Conservation (phyloP, 2,797 vertebrate species). For the Avahi laniger region DNA sequence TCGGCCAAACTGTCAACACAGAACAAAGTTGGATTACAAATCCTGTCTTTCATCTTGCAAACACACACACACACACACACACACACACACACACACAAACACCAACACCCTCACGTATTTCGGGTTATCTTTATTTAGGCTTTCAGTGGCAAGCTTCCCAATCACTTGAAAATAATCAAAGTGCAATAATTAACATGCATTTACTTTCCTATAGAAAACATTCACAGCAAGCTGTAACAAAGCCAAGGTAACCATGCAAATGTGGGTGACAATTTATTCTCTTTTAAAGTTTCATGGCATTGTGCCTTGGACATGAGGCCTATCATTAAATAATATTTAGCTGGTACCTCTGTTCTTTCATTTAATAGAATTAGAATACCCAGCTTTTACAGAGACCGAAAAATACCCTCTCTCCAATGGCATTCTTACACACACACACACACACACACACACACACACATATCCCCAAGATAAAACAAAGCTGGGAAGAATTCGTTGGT, state of each 20-base stretch:
- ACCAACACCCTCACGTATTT: background rate
- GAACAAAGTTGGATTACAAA: conserved; percentile 75
- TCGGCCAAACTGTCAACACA: conserved; percentile 80
- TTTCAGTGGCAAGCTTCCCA: conserved; percentile 81
- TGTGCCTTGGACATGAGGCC: conserved; percentile 67
- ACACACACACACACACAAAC: background rate
- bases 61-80: too few relatives aligned
- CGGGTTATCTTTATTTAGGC: conserved; percentile 79
- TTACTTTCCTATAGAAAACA: conserved; percentile 78
- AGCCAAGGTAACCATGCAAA: conserved; percentile 80
- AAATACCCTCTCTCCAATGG: background rate
- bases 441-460: background rate
- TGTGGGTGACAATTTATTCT: conserved; percentile 75
- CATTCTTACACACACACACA: background rate
- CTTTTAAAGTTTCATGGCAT: conserved; percentile 73
- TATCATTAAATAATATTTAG: conserved; percentile 60
- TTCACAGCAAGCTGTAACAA: conserved; percentile 82
- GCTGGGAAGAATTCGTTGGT: conserved; percentile 66
- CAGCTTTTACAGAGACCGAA: background rate
- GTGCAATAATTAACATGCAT: conserved; percentile 81
- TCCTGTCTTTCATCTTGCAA: conserved; percentile 80
- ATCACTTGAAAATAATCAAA: conserved; percentile 80
- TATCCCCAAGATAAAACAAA: conserved; percentile 48
- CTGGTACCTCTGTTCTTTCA: conserved; percentile 60
- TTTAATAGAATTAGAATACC: conserved; percentile 69